A percentile compares a stretch with the other conserved stretches of the same genome.
Evolutionary conservation across 2,888 invertebrate genomes (phyloP).

Genomic region (Prionchulus punctatus): DNA sequence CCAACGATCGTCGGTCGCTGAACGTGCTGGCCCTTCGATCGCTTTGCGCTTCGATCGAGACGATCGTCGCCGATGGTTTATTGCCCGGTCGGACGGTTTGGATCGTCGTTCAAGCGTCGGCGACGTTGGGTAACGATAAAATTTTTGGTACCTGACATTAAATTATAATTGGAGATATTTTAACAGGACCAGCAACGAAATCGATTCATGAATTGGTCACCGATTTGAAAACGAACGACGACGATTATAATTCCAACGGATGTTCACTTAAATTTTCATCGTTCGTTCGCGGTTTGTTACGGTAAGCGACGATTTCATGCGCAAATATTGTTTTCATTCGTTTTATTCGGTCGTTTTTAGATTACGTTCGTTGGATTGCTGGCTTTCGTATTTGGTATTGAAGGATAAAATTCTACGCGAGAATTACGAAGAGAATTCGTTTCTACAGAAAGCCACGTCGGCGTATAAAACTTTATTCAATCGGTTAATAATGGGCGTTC

Average conservation of each 20-base stretch:
- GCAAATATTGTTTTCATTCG: no score
- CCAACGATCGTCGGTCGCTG: no score
- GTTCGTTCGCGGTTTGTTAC: conserved; percentile 66
- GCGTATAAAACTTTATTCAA: conserved; percentile 48
- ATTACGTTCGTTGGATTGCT: conserved; percentile 69
- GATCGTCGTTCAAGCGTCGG: conserved; percentile 72
- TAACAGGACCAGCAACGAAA: conserved; percentile 56
- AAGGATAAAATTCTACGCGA: conserved; percentile 62
- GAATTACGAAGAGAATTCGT: conserved; percentile 58
- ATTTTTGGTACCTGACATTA: neutral
- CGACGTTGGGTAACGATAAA: conserved; percentile 48
- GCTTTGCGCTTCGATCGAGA: conserved; percentile 65
- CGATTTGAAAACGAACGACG: conserved; percentile 60
- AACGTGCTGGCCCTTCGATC: conserved; percentile 13
- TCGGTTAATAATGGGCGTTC: conserved; percentile 55
- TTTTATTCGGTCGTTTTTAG: no score
- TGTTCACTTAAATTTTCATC: conserved; percentile 58
- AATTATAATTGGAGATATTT: no score
- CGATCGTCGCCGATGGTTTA: conserved; percentile 65
- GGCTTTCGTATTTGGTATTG: conserved; percentile 68
- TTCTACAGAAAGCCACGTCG: conserved; percentile 49
- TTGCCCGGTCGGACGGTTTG: conserved; percentile 66
- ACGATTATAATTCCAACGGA: conserved; percentile 39
- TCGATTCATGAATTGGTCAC: conserved; percentile 64
- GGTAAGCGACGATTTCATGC: no score